Evolutionary conservation across 2,888 invertebrate genomes (phyloP).

Genomic region (Syritta pipiens): DNA sequence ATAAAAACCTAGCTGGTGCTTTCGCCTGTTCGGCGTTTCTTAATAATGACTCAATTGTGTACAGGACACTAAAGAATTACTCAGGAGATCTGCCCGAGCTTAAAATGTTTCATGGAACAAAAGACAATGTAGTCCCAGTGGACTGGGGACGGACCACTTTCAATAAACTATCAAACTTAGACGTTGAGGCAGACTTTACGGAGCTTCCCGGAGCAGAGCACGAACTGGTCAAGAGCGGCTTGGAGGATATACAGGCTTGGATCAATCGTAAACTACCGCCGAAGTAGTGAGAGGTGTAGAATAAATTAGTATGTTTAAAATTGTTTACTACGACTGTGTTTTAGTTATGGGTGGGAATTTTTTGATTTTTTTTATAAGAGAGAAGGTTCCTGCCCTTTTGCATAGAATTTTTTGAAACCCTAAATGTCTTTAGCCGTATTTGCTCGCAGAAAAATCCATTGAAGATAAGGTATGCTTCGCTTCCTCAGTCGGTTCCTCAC

Average conservation of each 20-base stretch:
- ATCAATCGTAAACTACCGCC: slow-evolving; percentile 81
- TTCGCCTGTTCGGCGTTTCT: slow-evolving; percentile 90
- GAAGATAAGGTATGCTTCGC: too few relatives aligned
- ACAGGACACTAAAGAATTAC: slow-evolving; percentile 80
- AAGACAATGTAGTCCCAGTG: slow-evolving; percentile 84
- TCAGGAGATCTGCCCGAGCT: slow-evolving; percentile 73
- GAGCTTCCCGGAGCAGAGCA: too few relatives aligned
- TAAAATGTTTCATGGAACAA: slow-evolving; percentile 76
- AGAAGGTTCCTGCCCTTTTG: too few relatives aligned
- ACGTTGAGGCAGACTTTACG: slow-evolving; percentile 84
- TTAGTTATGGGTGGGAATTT: too few relatives aligned
- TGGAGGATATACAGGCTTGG: slow-evolving; percentile 84
- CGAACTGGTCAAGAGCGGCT: slow-evolving; percentile 83
- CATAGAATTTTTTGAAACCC: too few relatives aligned
- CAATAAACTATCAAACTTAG: slow-evolving; percentile 81
- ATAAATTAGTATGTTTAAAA: too few relatives aligned
- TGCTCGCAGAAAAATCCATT: too few relatives aligned
- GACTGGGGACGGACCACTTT: slow-evolving; percentile 85
- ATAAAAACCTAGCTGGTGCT: slow-evolving; percentile 85
- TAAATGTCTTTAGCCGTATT: too few relatives aligned
- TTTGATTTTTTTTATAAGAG: too few relatives aligned
- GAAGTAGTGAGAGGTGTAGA: slow-evolving; percentile 50
- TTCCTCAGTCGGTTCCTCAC: too few relatives aligned
- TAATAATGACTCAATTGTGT: slow-evolving; percentile 85
- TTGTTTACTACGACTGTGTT: too few relatives aligned